Conservation (phyloP, 1,140 invertebrate genomes). For the Heliconius himera region DNA sequence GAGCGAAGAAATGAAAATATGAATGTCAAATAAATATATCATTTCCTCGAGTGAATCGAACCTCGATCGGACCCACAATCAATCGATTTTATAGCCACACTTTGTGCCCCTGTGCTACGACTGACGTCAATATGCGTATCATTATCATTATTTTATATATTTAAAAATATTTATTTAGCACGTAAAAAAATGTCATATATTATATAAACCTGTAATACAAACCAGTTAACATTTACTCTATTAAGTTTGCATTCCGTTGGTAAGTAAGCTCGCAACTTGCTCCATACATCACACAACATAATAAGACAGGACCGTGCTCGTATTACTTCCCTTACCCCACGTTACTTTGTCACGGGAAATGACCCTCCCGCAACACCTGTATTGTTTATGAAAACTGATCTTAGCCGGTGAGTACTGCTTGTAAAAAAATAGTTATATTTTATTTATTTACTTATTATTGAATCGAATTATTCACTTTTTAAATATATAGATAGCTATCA, state of each 20-base stretch:
- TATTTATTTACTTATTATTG: background rate
- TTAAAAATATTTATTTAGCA: no score
- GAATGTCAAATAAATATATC: no score
- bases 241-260: background rate
- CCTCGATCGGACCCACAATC: no score
- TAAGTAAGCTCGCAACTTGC: background rate
- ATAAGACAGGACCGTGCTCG: background rate
- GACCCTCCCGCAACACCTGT: constrained; percentile 20
- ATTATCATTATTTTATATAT: no score
- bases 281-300: background rate
- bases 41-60: no score
- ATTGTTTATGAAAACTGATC: constrained; percentile 29
- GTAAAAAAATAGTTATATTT: background rate
- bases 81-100: no score
- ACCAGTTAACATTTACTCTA: background rate
- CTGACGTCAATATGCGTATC: no score
- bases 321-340: background rate
- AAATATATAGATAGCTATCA: no score
- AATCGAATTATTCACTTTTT: no score
- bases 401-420: background rate
- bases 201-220: background rate
- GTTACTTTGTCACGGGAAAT: constrained; percentile 29
- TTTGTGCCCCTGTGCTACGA: no score
- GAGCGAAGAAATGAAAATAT: no score
- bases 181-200: background rate